Evolutionary conservation across 2,113 vertebrate species (phyloP).

Genomic region (Acrocephalus arundinaceus): DNA sequence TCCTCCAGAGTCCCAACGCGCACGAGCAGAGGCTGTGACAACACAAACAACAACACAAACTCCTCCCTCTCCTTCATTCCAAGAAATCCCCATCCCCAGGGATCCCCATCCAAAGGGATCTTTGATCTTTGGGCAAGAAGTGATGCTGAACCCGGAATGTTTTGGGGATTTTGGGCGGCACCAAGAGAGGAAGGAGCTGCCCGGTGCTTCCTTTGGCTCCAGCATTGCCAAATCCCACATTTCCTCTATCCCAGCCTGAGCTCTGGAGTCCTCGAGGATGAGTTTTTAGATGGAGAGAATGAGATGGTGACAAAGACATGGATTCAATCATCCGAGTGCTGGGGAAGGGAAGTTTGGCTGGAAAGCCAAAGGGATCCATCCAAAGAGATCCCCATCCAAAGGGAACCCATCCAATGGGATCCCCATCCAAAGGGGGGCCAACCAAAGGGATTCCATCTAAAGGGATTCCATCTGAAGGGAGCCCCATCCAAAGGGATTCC

Average conservation of each 20-base stretch:
- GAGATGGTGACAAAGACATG: background rate
- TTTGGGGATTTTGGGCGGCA: background rate
- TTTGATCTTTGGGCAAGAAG: background rate
- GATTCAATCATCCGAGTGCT: background rate
- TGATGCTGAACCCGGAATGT: accelerated
- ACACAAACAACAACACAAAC: accelerated
- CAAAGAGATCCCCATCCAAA: too few species aligned
- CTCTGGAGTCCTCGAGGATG: background rate
- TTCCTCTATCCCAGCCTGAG: background rate
- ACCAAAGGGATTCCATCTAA: background rate
- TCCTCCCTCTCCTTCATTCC: background rate
- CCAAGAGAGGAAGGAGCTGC: background rate
- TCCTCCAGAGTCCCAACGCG: accelerated
- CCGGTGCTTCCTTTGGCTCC: background rate
- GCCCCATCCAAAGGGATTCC: too few species aligned
- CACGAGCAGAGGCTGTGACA: background rate
- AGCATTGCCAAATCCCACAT: background rate
- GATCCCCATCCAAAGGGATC: background rate
- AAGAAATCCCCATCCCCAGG: too few species aligned
- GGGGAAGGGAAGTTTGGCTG: background rate
- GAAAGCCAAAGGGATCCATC: background rate
- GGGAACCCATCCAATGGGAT: too few species aligned
- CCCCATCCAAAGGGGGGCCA: too few species aligned
- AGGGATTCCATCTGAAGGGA: too few species aligned
- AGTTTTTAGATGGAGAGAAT: background rate